Evolutionary conservation across 2,888 invertebrate species (phyloP).

Genomic region (Crematogaster levior): DNA sequence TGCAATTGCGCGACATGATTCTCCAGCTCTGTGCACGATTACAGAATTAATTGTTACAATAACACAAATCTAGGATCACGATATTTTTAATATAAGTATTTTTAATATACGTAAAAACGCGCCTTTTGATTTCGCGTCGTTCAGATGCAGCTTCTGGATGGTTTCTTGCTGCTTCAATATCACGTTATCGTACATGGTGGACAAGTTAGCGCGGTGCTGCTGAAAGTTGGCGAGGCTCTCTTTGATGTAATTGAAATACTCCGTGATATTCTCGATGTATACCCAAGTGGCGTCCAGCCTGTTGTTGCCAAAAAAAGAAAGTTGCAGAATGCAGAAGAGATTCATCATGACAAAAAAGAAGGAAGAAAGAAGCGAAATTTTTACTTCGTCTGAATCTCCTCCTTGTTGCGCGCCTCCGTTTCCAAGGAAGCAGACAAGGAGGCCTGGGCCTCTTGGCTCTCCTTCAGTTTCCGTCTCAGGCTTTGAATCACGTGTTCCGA

Average conservation of each 20-base stretch:
- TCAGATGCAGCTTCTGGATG: conserved; percentile 49
- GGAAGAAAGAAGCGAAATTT: background rate
- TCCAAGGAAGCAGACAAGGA: conserved; percentile 54
- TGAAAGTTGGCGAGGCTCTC: conserved; percentile 70
- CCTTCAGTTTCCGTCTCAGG: conserved; percentile 66
- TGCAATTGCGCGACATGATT: conserved; percentile 28
- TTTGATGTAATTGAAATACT: conserved; percentile 71
- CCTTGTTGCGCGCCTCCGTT: conserved; percentile 47
- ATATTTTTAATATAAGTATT: background rate
- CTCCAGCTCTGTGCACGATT: conserved; percentile 17
- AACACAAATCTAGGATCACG: background rate
- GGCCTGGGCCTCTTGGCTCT: conserved; percentile 57
- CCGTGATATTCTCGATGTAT: conserved; percentile 68
- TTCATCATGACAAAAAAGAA: background rate
- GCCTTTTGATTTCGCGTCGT: conserved; percentile 46
- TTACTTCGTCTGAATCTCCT: conserved; percentile 51
- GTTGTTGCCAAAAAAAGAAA: background rate
- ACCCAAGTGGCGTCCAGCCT: conserved; percentile 71
- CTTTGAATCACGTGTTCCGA: conserved; percentile 57
- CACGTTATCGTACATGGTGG: conserved; percentile 64
- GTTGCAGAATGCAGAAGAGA: background rate
- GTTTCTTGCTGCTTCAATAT: conserved; percentile 54
- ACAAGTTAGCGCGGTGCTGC: conserved; percentile 67
- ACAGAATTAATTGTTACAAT: background rate
- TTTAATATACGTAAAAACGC: background rate